Evolutionary conservation across 2,888 invertebrate species (phyloP).

Genomic region (Monochamus alternatus): DNA sequence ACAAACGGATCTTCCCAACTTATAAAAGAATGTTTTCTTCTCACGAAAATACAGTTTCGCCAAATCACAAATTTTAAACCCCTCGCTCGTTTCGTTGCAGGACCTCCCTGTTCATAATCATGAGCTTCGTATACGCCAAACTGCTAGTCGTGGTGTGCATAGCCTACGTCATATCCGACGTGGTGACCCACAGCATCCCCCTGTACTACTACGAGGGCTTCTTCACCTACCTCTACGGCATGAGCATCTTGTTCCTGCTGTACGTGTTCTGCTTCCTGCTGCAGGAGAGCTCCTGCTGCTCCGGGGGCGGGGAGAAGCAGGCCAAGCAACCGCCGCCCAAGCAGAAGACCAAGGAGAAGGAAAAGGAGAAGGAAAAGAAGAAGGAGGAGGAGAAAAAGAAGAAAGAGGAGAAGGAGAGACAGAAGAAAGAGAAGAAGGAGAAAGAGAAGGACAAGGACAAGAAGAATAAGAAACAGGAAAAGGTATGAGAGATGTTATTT

Average conservation of each 20-base stretch:
- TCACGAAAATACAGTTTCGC: no score
- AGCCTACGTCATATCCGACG: conserved; percentile 95
- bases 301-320: conserved; percentile 77
- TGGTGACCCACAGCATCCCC: conserved; percentile 92
- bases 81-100: conserved; percentile 73
- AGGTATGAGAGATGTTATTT: conserved; percentile 64
- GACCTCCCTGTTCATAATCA: conserved; percentile 94
- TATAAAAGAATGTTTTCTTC: no score
- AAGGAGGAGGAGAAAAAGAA: conserved; percentile 75
- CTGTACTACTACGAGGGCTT: conserved; percentile 95
- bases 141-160: conserved; percentile 94
- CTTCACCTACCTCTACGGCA: conserved; percentile 94
- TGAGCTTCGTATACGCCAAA: conserved; percentile 97
- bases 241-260: conserved; percentile 92
- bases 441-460: conserved; percentile 60
- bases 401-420: conserved; percentile 74
- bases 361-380: conserved; percentile 71
- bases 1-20: no score
- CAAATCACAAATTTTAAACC: no score
- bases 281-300: conserved; percentile 92
- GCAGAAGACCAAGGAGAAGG: conserved; percentile 73
- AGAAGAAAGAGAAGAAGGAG: conserved; percentile 76
- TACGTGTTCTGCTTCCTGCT: conserved; percentile 96
- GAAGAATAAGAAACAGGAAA: conserved; percentile 71
- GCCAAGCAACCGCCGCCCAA: conserved; percentile 65